Evolutionary conservation across 2,888 invertebrate species (phyloP).

Genomic region (Leptopilina myrica): DNA sequence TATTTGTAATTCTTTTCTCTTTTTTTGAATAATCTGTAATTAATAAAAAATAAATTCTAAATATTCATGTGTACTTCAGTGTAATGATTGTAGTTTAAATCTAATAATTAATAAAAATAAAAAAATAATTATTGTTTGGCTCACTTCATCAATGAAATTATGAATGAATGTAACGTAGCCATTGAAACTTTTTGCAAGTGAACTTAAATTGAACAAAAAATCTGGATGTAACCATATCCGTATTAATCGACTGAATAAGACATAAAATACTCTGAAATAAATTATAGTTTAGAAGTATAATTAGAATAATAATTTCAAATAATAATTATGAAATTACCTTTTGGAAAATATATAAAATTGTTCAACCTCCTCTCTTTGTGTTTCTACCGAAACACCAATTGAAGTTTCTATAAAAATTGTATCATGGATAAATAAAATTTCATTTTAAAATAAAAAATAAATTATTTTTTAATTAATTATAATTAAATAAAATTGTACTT

Average conservation of each 20-base stretch:
- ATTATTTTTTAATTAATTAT: not conserved
- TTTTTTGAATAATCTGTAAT: constrained; percentile 1
- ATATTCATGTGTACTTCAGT: not conserved
- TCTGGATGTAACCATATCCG: not conserved
- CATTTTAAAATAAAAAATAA: not conserved
- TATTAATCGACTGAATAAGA: not conserved
- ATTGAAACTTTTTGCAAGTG: not conserved
- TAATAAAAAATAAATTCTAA: not conserved
- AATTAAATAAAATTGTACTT: not conserved
- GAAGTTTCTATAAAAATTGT: not conserved
- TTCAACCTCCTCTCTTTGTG: not conserved
- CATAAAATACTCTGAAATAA: not conserved
- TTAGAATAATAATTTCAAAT: not conserved
- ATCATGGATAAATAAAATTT: no score
- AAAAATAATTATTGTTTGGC: not conserved
- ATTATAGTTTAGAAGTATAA: not conserved
- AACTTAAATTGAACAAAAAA: not conserved
- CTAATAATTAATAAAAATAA: no score
- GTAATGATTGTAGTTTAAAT: not conserved
- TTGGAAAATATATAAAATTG: not conserved
- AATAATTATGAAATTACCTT: not conserved
- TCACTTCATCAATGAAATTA: not conserved
- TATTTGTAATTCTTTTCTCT: no score
- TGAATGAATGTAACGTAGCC: not conserved
- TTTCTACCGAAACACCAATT: not conserved